Evolutionary conservation across 2,113 vertebrate genomes (phyloP), one percentile per base, ranked within the genome.

Genomic region (Poeciliopsis occidentalis): DNA sequence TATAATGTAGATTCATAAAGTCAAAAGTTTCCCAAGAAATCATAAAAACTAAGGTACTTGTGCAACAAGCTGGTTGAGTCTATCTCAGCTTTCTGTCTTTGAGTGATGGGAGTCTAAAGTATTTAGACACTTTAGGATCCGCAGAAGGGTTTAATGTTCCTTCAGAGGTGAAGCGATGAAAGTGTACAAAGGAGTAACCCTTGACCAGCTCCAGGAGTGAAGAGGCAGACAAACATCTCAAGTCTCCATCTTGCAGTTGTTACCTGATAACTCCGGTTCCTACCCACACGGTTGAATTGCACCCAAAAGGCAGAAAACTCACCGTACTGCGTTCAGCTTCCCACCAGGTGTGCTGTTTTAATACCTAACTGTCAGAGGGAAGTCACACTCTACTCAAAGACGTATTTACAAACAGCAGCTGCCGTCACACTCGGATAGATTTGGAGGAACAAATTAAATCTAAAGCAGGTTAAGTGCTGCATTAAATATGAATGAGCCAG

Each of bases 81-180:
- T 85, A 75, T 87, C 85, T 93, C 91, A 68, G 66, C 84, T 92
- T 90, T 83, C 87, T 65, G 17, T 77, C 79, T 81, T 63, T 88
- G 80, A 91, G 64, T 87, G 80, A 87, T 69, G 78, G 79, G 74
- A 84, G 75, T 76, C 81, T 81, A 75, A 82, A 70, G 87, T 82
- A 87, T 92, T 93, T 85, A 89, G 82, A 77, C 69, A 44, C 78
- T 37, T 37, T 37, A 37, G 10, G 10, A 12, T 11, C 34, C 34
- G 92, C 87, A 90, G 92, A 92, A 73, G 70, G 79, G 84, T 91
- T 85, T 90, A 85, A 85, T 87, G 88, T 93, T 92, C 85, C 81
- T 76, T 60, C 19, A 17, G 71, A 75, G 75, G 77, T 63, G 80
- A 88, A 79, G 85, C 78, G 85, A 87, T 90, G 88, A 91, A 85